phyloP scores from a whole-genome alignment of 2,113 vertebrate genomes.

The Meles meles region DNA sequence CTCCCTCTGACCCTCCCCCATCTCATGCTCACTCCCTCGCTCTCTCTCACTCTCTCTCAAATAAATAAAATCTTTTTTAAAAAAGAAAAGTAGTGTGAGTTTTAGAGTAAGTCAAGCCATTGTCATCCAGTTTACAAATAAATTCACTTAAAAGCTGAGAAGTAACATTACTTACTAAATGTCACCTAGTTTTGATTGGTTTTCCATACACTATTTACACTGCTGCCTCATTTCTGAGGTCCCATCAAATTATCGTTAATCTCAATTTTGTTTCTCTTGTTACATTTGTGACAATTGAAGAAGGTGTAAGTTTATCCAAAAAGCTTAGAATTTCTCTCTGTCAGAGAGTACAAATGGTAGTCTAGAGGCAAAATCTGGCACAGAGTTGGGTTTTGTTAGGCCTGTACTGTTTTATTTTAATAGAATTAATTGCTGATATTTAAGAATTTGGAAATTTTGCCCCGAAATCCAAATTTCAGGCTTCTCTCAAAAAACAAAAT shows the following conservation, averaged over 20 bases:
- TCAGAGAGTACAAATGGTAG: not conserved
- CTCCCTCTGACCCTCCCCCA: too few species aligned
- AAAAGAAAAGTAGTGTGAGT: not conserved
- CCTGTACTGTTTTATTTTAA: not conserved
- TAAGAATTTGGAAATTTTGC: not conserved
- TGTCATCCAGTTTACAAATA: not conserved
- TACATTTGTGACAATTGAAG: not conserved
- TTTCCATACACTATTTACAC: not conserved
- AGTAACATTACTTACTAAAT: not conserved
- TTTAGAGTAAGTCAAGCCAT: conserved; percentile 3
- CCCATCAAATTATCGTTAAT: not conserved
- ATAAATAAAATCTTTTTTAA: too few species aligned
- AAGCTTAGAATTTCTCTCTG: not conserved
- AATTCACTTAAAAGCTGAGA: not conserved
- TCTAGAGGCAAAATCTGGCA: not conserved
- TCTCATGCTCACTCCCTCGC: too few species aligned
- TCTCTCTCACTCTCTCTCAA: too few species aligned
- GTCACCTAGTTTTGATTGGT: not conserved
- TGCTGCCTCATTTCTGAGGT: not conserved
- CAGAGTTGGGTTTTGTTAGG: not conserved
- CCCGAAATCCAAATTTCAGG: not conserved
- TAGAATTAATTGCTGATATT: not conserved
- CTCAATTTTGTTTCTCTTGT: not conserved
- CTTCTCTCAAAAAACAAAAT: not conserved
- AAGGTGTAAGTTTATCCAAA: not conserved